phyloP scores from a whole-genome alignment of 2,797 vertebrate genomes.

The Enteromius treurensis region DNA sequence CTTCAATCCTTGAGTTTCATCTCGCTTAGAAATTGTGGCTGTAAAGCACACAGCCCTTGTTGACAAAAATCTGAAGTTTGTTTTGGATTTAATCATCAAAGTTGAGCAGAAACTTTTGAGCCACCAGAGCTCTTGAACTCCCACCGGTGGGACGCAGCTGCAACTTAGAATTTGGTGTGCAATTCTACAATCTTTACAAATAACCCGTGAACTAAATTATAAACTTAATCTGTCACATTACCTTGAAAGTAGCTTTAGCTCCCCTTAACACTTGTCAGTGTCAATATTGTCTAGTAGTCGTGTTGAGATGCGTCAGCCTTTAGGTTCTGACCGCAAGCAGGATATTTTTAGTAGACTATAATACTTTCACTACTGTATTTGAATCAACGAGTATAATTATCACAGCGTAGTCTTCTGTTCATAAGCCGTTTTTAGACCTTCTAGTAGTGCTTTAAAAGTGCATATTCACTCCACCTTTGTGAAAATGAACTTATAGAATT shows the following conservation, averaged over 20 bases:
- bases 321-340: not conserved
- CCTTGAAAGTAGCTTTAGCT: not conserved
- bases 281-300: not conserved
- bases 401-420: not conserved
- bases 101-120: not conserved
- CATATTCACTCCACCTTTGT: not conserved
- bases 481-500: not conserved
- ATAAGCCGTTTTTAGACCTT: not conserved
- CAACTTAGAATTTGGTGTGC: not conserved
- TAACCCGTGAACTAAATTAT: not conserved
- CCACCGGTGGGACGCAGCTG: not conserved
- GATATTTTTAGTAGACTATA: not conserved
- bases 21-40: not conserved
- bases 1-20: not conserved
- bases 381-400: not conserved
- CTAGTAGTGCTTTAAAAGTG: not conserved
- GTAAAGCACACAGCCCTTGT: not conserved
- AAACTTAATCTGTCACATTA: not conserved
- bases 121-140: not conserved
- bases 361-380: not conserved
- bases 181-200: not conserved
- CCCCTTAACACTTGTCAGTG: not conserved
- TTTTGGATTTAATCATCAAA: slow-evolving; percentile 22
- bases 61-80: slow-evolving; percentile 9
- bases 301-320: not conserved